Base-by-base conservation (phyloP, 2,888 invertebrate genomes). In the Trachelus tabidus region DNA sequence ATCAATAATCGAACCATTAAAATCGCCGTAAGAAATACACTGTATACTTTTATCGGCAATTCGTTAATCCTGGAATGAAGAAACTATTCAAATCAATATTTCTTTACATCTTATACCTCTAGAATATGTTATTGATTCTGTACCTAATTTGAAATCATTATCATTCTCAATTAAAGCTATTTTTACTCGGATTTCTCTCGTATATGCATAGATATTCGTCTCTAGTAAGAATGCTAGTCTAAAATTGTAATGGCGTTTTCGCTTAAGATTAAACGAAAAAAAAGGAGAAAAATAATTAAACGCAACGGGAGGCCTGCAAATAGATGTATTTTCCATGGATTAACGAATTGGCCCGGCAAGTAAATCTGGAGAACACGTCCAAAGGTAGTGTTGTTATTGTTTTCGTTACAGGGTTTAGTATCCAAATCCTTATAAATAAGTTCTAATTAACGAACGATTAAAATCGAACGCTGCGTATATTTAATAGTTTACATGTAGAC, bases 1-100 rank as follows among this genome's bases (percentile, higher is more conserved):
- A 35, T 77, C 34, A 77, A 68, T 77, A 74, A 77, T 74, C 74
- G 34, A 73, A 73, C 37, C 68, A 77, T 40, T 74, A 69, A 77
- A 68, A 77, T 77, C 77, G 77, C 69, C 77, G 77, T 74, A 77
- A 77, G 73, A 77, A 77, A 77, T 77, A 77, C 77, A 74, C 77
- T 77, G 77, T 77, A 77, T 74, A 77, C 77, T 77, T 77, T 77
- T 35, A 77, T 68, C 68, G 68, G 34, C 77, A 56, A 69, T 74
- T 77, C 35, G 34, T 74, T 77, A 74, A 73, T 77, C 77, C 74
- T 74, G 31, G 68, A 12, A 74, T 37, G 9, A 35, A 75, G 23
- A 56, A 9, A 56, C 23, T 23, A 56, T 56, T 56, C 23, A 56
- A 56, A 56, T 56, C 56, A 9, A 56, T 56, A 56, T 56, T 56